phyloP scores from a whole-genome alignment of 2,888 invertebrate species.

The Drosophila kokeensis region DNA sequence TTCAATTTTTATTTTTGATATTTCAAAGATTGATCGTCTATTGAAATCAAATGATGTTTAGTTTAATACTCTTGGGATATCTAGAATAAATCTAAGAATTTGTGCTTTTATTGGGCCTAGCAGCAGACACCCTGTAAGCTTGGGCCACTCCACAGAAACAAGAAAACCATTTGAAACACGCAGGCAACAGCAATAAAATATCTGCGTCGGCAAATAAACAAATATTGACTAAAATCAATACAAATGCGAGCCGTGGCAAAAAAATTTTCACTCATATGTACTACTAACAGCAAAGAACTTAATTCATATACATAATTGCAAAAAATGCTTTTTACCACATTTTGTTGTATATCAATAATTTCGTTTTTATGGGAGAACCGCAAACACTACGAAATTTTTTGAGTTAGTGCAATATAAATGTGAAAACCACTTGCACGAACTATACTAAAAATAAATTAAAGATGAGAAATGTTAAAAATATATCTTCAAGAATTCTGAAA shows the following conservation, averaged over 20 bases:
- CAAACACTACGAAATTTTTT: constrained; percentile 56
- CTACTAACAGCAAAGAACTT: constrained; percentile 44
- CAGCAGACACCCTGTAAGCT: constrained; percentile 43
- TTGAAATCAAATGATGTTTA: constrained; percentile 4
- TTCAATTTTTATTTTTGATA: constrained; percentile 10
- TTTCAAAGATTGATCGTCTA: constrained; percentile 12
- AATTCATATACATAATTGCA: constrained; percentile 46
- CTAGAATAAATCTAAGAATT: not conserved
- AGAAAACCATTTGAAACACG: constrained; percentile 33
- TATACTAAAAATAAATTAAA: constrained; percentile 70
- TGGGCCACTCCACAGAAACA: constrained; percentile 9
- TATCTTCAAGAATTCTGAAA: constrained; percentile 65
- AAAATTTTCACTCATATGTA: constrained; percentile 6
- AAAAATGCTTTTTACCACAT: not conserved
- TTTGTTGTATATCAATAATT: constrained; percentile 36
- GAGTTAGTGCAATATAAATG: constrained; percentile 58
- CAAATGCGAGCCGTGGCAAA: constrained; percentile 40
- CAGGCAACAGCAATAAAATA: constrained; percentile 51
- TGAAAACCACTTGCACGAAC: constrained; percentile 65
- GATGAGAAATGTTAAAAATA: constrained; percentile 74
- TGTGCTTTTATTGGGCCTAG: not conserved
- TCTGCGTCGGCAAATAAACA: constrained; percentile 73
- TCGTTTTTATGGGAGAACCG: constrained; percentile 42
- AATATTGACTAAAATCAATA: constrained; percentile 75
- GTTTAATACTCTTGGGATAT: not conserved